These are phyloP conservation scores for Macropodus opercularis DNA, from an alignment of 2,797 vertebrate species.

Conservation along the genomic window DNA sequence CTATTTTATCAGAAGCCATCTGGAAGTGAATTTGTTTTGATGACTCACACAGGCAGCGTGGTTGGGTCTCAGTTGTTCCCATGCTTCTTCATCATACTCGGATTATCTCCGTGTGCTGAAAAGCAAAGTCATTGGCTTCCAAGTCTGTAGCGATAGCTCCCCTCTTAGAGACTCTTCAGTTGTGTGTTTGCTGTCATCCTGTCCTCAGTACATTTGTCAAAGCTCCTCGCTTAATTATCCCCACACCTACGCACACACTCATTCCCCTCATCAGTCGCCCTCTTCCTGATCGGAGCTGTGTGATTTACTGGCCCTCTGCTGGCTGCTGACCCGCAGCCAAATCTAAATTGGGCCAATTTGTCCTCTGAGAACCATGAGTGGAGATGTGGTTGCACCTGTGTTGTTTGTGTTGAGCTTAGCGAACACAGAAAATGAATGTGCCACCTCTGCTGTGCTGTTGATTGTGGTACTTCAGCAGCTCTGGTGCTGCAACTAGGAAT, in stretches of 20 bases:
- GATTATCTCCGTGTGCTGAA: conserved; percentile 55
- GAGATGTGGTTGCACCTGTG: conserved; percentile 11
- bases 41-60: conserved; percentile 33
- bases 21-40: conserved; percentile 35
- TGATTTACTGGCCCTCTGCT: conserved; percentile 60
- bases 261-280: conserved; percentile 33
- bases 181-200: conserved; percentile 48
- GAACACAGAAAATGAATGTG: background rate
- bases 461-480: no score
- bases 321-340: conserved; percentile 37
- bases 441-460: background rate
- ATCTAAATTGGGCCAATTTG: conserved; percentile 49
- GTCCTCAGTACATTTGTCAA: conserved; percentile 60
- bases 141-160: conserved; percentile 15
- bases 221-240: conserved; percentile 59
- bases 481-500: background rate
- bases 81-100: conserved; percentile 40
- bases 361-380: conserved; percentile 13
- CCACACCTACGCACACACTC: conserved; percentile 14
- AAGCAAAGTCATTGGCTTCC: conserved; percentile 21
- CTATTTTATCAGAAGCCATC: conserved; percentile 52
- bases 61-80: conserved; percentile 32
- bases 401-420: conserved; percentile 1
- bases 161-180: conserved; percentile 23
- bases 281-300: conserved; percentile 29